Conservation (phyloP, 2,797 vertebrate species). For the Trachops cirrhosus region DNA sequence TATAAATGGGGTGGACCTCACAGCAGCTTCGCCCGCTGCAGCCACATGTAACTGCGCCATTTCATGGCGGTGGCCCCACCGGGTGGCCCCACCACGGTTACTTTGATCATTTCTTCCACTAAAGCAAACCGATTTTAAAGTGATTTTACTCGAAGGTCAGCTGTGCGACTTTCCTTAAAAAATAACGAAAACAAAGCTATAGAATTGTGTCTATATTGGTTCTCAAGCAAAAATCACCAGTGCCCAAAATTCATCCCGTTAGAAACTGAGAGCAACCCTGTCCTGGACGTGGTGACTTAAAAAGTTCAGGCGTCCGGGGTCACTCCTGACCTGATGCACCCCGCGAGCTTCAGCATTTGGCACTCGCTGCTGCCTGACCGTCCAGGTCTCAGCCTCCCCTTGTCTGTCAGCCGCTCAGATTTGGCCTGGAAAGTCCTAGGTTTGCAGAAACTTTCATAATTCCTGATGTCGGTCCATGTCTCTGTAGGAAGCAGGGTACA, state of each 20-base stretch:
- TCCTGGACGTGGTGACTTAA: background rate
- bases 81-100: background rate
- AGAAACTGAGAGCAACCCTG: background rate
- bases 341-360: background rate
- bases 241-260: background rate
- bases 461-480: background rate
- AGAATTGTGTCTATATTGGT: background rate
- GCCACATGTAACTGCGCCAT: background rate
- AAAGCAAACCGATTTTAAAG: background rate
- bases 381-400: background rate
- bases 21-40: background rate
- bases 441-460: background rate
- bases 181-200: background rate
- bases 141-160: background rate
- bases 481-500: background rate
- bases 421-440: background rate
- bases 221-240: background rate
- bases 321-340: background rate
- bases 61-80: accelerated
- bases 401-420: background rate
- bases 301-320: no score
- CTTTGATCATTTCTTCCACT: background rate
- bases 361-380: accelerated
- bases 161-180: background rate
- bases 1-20: background rate